A percentile compares a stretch with the other conserved stretches of the same genome.
Evolutionary conservation across 2,888 invertebrate genomes (phyloP).

Genomic region (Calliphora vomitoria): DNA sequence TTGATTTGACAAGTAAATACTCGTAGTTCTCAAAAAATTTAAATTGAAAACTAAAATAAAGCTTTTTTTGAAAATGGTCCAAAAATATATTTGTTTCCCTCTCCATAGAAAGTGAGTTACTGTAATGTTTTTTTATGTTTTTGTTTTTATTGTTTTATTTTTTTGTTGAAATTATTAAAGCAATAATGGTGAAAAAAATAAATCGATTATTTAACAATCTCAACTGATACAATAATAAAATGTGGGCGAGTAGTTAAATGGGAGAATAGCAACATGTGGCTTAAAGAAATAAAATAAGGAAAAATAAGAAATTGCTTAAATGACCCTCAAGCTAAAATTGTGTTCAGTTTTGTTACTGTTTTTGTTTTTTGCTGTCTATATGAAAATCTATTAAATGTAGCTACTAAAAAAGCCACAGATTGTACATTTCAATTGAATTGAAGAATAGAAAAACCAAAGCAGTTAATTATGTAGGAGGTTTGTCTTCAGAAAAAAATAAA

Average conservation of each 20-base stretch:
- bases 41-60: no score
- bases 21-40: no score
- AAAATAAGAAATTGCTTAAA: slow-evolving; percentile 5
- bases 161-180: no score
- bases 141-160: no score
- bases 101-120: no score
- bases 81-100: no score
- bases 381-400: slow-evolving; percentile 14
- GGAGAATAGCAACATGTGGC: background rate
- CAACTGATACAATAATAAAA: slow-evolving; percentile 31
- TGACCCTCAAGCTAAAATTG: slow-evolving; percentile 10
- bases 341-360: slow-evolving; percentile 28
- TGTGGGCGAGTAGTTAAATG: background rate
- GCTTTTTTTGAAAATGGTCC: no score
- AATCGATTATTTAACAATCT: slow-evolving; percentile 33
- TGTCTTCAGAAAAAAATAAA: no score
- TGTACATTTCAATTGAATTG: slow-evolving; percentile 32
- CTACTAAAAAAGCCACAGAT: no score
- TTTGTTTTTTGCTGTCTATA: slow-evolving; percentile 16
- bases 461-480: background rate
- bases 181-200: no score
- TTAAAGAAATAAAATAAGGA: background rate
- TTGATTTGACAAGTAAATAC: no score
- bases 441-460: background rate
- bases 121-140: no score